Conservation (phyloP, 2,888 invertebrate genomes). For the Schrankia costaestrigalis region DNA sequence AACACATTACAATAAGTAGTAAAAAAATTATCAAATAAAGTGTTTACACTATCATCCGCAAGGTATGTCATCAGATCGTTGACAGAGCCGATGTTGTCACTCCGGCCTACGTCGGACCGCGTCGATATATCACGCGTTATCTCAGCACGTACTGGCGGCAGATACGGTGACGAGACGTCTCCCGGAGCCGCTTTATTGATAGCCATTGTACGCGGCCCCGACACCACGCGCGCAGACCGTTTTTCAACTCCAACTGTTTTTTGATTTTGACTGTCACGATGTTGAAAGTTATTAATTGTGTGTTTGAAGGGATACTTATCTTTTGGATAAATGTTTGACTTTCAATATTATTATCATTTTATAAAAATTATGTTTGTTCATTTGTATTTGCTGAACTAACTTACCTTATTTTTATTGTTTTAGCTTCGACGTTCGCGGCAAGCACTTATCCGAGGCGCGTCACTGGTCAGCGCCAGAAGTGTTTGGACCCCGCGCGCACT, state of each 20-base stretch:
- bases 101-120: slow-evolving; percentile 11
- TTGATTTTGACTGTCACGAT: slow-evolving; percentile 14
- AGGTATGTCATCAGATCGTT: too few species aligned
- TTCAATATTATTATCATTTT: too few species aligned
- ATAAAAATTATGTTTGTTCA: too few species aligned
- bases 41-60: too few species aligned
- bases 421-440: slow-evolving; percentile 94
- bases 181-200: slow-evolving; percentile 30
- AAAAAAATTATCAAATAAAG: too few species aligned
- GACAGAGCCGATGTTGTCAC: too few species aligned
- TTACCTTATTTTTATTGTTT: slow-evolving; percentile 59
- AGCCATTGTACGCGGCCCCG: slow-evolving; percentile 27
- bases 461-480: slow-evolving; percentile 93
- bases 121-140: slow-evolving; percentile 29
- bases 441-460: slow-evolving; percentile 87
- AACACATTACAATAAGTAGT: too few species aligned
- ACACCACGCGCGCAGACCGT: slow-evolving; percentile 7
- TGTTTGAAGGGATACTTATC: slow-evolving; percentile 8
- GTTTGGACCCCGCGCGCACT: slow-evolving; percentile 92
- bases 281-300: slow-evolving; percentile 12
- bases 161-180: slow-evolving; percentile 22
- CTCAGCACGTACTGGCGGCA: slow-evolving; percentile 19
- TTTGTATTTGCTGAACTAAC: too few species aligned
- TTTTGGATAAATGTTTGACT: too few species aligned
- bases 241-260: slow-evolving; percentile 17